Conservation (phyloP, 2,888 invertebrate species). For the Tenodera sinensis region DNA sequence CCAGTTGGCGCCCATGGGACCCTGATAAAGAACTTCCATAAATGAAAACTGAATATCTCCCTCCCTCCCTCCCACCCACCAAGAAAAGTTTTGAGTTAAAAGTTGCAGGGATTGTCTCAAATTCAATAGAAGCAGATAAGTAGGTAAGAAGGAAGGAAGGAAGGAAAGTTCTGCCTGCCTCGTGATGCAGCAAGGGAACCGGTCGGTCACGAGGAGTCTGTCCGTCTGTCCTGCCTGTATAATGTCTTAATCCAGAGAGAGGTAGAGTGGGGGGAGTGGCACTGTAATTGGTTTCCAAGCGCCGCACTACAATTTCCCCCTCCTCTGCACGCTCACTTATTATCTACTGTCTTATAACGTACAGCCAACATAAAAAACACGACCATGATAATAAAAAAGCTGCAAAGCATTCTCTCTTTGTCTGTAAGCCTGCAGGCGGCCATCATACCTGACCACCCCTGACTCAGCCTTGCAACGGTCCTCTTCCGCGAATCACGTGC, state of each 20-base stretch:
- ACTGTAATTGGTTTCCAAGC: neutral
- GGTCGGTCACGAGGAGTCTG: neutral
- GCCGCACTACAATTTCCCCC: conserved; percentile 10
- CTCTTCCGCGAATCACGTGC: no score
- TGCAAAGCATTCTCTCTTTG: neutral
- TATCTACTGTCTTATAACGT: neutral
- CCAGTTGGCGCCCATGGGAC: no score
- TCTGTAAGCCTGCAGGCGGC: neutral
- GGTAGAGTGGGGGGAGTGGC: neutral
- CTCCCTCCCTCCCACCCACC: no score
- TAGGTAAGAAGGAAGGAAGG: neutral
- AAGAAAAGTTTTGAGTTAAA: no score
- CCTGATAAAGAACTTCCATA: no score
- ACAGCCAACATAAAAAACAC: neutral
- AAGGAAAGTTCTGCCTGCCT: no score
- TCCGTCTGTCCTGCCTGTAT: neutral
- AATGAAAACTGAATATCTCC: no score
- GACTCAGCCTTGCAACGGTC: neutral
- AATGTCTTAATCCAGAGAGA: conserved; percentile 2
- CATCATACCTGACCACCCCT: neutral
- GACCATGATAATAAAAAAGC: neutral
- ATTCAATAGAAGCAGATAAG: no score
- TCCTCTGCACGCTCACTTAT: neutral
- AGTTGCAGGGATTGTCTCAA: no score
- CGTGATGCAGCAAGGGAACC: neutral